Conservation (phyloP, 2,113 vertebrate genomes). For the Otus sunia region DNA sequence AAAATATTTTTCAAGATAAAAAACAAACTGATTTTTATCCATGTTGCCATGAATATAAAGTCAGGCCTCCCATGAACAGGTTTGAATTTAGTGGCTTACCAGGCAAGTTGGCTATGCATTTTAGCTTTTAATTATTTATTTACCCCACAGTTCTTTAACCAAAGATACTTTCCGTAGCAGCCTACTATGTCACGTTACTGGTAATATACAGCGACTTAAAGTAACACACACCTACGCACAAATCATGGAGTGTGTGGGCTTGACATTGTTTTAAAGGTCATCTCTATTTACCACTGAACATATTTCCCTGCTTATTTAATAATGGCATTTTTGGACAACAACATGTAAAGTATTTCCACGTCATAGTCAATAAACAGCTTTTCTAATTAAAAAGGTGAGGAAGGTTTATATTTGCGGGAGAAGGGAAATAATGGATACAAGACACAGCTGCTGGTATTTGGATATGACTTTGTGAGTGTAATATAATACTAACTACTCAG, state of each 20-base stretch:
- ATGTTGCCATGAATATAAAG: background rate
- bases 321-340: conserved; percentile 26
- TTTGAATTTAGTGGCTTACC: background rate
- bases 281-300: conserved; percentile 32
- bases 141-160: background rate
- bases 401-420: conserved; percentile 55
- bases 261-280: conserved; percentile 56
- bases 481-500: conserved; percentile 37
- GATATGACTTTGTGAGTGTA: conserved; percentile 53
- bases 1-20: background rate
- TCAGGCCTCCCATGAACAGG: background rate
- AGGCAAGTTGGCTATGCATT: background rate
- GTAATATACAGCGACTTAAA: background rate
- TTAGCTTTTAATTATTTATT: conserved; percentile 11
- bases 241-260: conserved; percentile 10
- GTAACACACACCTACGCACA: conserved; percentile 11
- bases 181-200: background rate
- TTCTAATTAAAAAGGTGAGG: conserved; percentile 60
- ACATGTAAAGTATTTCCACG: conserved; percentile 43
- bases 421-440: conserved; percentile 44
- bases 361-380: conserved; percentile 45
- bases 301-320: conserved; percentile 57
- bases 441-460: conserved; percentile 60
- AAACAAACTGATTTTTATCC: background rate
- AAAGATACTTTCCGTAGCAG: conserved; percentile 31